Evolutionary conservation across 2,888 invertebrate species (phyloP).

Genomic region (Pocota personata): DNA sequence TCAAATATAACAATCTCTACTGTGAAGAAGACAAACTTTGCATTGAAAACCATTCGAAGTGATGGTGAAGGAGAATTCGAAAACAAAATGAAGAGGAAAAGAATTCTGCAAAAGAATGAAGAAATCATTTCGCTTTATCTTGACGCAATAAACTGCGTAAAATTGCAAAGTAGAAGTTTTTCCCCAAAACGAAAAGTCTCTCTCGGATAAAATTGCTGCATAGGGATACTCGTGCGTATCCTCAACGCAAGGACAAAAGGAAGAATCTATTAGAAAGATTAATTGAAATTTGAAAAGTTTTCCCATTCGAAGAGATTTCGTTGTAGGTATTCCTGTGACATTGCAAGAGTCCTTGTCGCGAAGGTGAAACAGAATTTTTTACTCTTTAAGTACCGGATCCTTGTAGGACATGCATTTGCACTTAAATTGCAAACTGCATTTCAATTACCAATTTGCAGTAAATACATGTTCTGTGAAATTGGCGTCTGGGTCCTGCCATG

Average conservation of each 20-base stretch:
- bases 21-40: not conserved
- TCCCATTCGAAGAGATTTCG: slow-evolving; percentile 24
- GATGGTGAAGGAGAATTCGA: not conserved
- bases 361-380: not conserved
- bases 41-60: not conserved
- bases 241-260: slow-evolving; percentile 10
- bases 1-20: not conserved
- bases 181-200: not conserved
- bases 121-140: slow-evolving; percentile 52
- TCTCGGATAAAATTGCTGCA: slow-evolving; percentile 21
- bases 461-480: not conserved
- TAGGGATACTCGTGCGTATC: not conserved
- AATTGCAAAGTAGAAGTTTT: slow-evolving; percentile 53
- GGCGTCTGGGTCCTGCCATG: not conserved
- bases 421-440: not conserved
- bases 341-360: not conserved
- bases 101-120: slow-evolving; percentile 4
- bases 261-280: slow-evolving; percentile 58
- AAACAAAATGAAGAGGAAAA: slow-evolving; percentile 9
- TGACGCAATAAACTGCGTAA: slow-evolving; percentile 67
- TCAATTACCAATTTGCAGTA: slow-evolving; percentile 5
- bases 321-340: not conserved
- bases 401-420: not conserved
- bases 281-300: slow-evolving; percentile 63
- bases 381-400: not conserved